Evolutionary conservation across 2,888 invertebrate genomes (phyloP), one percentile per base, ranked within the genome.

Genomic region (Dolichopus griseipennis): DNA sequence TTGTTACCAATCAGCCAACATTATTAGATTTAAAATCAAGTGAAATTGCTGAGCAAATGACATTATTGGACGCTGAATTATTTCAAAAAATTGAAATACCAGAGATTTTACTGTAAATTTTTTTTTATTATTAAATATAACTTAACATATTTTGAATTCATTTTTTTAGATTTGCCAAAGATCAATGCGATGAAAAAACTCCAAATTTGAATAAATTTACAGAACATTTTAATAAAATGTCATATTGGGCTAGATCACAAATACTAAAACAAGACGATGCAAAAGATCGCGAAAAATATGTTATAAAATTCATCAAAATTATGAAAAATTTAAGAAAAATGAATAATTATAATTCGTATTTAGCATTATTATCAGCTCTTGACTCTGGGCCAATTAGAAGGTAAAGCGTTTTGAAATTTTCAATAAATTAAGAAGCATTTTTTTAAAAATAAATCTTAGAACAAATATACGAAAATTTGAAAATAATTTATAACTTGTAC

Each of bases 181-280:
- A 98, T 79, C 98, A 98, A 82, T 94, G 93, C 73, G 98, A 98
- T 81, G 97, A 97, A 78, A 87, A 92, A 74, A 96, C 97, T 78
- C 97, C 97, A 3, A 98, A 99, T 82, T 85, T 99, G 69, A 97
- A 96, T 43, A 85, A 91, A 73, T 99, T 99, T 79, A 99, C 99
- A 0, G 97, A 97, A 80, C 98, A 99, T 83, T 99, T 99, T 82
- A 99, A 99, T 80, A 97, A 98, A 83, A 96, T 97, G 95, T 97
- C 97, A 69, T 97, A 93, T 78, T 97, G 97, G 97, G 96, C 96
- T 63, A 85, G 98, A 68, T 95, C 97, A 4, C 86, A 93, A 78
- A 97, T 99, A 75, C 83, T 99, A 67, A 91, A 93, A 74, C 92
- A 93, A 79, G 87, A 88, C 74, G 97, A 97, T 76, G 92, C 93